Evolutionary conservation across 2,888 invertebrate genomes (phyloP).

Genomic region (Orchesella flavescens): DNA sequence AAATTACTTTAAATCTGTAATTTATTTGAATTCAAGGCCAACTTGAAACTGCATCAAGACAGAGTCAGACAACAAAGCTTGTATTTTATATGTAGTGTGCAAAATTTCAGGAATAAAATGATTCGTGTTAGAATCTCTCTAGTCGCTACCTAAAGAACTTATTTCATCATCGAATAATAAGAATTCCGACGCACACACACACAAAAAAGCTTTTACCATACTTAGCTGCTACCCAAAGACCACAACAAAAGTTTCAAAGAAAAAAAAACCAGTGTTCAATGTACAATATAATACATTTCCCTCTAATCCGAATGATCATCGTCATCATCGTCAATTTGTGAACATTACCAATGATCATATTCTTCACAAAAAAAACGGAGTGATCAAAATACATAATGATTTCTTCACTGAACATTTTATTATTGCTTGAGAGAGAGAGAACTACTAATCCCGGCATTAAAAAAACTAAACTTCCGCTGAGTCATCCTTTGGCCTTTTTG

Average conservation of each 20-base stretch:
- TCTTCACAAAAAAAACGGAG: background rate
- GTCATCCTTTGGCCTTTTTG: slow-evolving; percentile 48
- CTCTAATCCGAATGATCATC: slow-evolving; percentile 13
- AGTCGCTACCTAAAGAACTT: too few species aligned
- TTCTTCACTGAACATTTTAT: slow-evolving; percentile 15
- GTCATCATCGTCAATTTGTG: background rate
- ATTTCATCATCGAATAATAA: too few species aligned
- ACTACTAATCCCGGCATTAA: background rate
- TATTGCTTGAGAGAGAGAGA: too few species aligned
- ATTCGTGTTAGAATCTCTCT: too few species aligned
- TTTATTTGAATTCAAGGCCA: slow-evolving; percentile 24
- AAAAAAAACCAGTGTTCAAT: background rate
- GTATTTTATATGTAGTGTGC: slow-evolving; percentile 2
- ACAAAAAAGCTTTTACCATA: too few species aligned
- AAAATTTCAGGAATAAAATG: background rate
- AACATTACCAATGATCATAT: background rate
- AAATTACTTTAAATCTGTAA: slow-evolving; percentile 28
- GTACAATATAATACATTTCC: slow-evolving; percentile 2
- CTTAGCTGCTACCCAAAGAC: too few species aligned
- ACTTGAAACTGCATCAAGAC: background rate
- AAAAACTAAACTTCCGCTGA: slow-evolving; percentile 45
- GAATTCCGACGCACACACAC: too few species aligned
- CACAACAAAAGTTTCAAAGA: too few species aligned
- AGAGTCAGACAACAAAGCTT: background rate
- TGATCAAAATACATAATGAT: background rate